Evolutionary conservation across 2,888 invertebrate species (phyloP).

Genomic region (Tetragnatha montana): DNA sequence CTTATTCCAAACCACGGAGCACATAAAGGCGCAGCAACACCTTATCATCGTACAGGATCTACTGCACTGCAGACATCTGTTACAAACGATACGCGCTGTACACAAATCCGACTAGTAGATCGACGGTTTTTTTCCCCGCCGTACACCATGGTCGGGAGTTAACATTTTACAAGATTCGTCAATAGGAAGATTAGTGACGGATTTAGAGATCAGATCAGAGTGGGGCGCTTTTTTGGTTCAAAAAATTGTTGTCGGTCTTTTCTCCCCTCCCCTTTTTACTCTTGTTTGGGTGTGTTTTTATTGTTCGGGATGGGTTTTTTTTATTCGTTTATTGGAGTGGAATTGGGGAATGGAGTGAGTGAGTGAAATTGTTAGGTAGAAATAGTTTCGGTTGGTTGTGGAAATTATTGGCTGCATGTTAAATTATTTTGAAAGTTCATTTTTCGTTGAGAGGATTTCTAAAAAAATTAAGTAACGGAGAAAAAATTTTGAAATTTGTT

Average conservation of each 20-base stretch:
- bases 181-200: slow-evolving; percentile 53
- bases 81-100: slow-evolving; percentile 57
- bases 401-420: neutral
- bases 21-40: slow-evolving; percentile 52
- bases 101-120: slow-evolving; percentile 51
- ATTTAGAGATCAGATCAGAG: slow-evolving; percentile 63
- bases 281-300: slow-evolving; percentile 11
- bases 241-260: slow-evolving; percentile 36
- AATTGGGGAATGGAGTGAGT: neutral
- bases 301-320: neutral
- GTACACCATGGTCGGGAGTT: slow-evolving; percentile 44
- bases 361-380: neutral
- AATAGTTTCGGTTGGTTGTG: neutral
- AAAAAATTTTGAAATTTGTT: no score
- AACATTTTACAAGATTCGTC: slow-evolving; percentile 44
- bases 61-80: slow-evolving; percentile 62
- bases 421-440: neutral
- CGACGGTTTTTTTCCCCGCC: slow-evolving; percentile 45
- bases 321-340: neutral
- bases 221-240: slow-evolving; percentile 43
- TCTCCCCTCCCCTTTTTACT: slow-evolving; percentile 11
- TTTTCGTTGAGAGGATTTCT: no score
- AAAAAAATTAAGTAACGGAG: no score
- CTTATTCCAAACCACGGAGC: slow-evolving; percentile 32
- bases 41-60: slow-evolving; percentile 64